These are phyloP conservation scores for Sisor rabdophorus DNA, from an alignment of 2,113 vertebrate genomes.

Conservation along the genomic window DNA sequence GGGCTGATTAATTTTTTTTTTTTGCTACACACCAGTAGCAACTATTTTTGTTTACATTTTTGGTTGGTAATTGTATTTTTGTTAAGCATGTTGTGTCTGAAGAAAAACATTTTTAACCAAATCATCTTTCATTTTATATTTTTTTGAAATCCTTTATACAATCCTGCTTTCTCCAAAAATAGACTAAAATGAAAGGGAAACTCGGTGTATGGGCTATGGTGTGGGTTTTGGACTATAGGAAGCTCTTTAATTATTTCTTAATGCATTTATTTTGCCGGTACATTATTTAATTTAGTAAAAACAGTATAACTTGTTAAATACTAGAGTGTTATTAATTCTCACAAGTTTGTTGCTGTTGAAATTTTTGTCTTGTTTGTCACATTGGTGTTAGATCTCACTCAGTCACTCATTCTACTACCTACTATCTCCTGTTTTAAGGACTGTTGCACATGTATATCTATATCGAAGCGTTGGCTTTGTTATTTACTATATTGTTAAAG, in stretches of 20 bases:
- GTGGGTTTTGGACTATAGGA: neutral
- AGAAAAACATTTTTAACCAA: neutral
- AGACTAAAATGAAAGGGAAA: neutral
- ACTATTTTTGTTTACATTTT: neutral
- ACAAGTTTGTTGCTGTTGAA: neutral
- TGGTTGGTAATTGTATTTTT: neutral
- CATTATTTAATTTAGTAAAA: neutral
- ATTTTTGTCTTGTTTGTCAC: constrained; percentile 10
- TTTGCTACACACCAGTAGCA: neutral
- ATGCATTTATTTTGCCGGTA: neutral
- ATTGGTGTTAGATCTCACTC: neutral
- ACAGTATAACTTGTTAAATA: constrained; percentile 11
- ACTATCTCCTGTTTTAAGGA: neutral
- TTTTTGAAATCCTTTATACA: neutral
- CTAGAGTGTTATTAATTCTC: neutral
- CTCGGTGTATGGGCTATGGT: no score
- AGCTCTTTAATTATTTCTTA: neutral
- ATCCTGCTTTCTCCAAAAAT: neutral
- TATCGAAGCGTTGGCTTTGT: neutral
- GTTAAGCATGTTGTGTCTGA: neutral
- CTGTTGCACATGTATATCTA: constrained; percentile 4
- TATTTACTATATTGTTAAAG: constrained; percentile 1
- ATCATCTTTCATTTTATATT: neutral
- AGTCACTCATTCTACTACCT: constrained; percentile 13
- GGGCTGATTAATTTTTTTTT: neutral